A percentile compares a stretch with the other conserved stretches of the same genome.
These are phyloP conservation scores for Protobothrops flavoviridis DNA, from an alignment of 2,113 vertebrate genomes.

Conservation along the genomic window DNA sequence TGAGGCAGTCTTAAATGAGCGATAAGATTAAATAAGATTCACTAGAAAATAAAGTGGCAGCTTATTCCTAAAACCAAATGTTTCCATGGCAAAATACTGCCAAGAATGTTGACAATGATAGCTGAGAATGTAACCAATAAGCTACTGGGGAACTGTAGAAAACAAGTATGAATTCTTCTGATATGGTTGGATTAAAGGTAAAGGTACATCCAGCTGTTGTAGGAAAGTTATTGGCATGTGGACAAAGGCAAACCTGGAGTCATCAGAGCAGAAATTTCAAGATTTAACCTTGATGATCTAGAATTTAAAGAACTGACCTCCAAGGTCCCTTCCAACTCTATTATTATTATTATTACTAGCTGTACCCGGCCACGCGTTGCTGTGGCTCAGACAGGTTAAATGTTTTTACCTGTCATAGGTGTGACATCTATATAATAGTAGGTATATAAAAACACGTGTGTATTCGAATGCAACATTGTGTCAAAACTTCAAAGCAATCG, in stretches of 20 bases:
- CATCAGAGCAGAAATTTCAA: not conserved
- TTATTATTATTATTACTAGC: no score
- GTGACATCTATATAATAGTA: no score
- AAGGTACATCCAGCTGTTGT: not conserved
- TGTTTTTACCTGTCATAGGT: no score
- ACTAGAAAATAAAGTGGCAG: not conserved
- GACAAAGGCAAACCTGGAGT: not conserved
- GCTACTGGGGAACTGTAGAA: not conserved
- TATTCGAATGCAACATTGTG: no score
- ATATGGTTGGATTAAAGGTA: not conserved
- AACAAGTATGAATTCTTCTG: not conserved
- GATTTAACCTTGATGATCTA: not conserved
- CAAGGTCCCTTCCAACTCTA: no score
- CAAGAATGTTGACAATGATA: not conserved
- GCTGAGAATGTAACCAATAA: not conserved
- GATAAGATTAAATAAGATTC: not conserved
- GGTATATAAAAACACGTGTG: no score
- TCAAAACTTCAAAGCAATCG: no score
- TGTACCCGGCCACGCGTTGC: no score
- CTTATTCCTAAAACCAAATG: not conserved
- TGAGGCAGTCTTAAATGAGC: not conserved
- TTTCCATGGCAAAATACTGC: not conserved
- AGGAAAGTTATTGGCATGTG: not conserved
- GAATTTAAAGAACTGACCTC: not conserved
- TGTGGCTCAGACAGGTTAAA: no score